Percentiles rank a stretch among this genome's conserved stretches.
These are phyloP conservation scores for Oxygymnocypris stewartii DNA, from an alignment of 2,113 vertebrate genomes.

Conservation along the genomic window DNA sequence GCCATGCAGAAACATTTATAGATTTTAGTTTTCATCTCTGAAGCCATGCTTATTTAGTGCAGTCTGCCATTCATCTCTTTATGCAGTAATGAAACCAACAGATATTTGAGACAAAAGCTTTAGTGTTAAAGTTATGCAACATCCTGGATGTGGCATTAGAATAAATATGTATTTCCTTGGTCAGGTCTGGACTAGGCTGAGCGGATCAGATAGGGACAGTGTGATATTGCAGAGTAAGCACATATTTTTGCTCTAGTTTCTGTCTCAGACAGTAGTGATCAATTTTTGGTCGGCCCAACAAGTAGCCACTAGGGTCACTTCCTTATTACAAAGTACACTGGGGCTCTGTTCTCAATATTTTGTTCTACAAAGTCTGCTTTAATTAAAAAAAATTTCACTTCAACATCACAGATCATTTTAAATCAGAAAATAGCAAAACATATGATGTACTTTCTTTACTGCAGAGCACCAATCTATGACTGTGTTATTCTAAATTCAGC, in stretches of 20 bases:
- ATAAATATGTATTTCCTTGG: background rate
- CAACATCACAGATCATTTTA: background rate
- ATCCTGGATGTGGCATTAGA: constrained; percentile 3
- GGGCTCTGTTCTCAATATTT: background rate
- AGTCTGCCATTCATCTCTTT: background rate
- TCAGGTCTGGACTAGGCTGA: background rate
- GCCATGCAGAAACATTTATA: constrained; percentile 21
- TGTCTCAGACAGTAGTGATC: background rate
- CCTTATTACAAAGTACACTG: constrained; percentile 39
- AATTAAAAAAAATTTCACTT: background rate
- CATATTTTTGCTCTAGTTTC: constrained; percentile 64
- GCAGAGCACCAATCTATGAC: background rate
- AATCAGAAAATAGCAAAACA: constrained; percentile 29
- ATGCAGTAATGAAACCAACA: background rate
- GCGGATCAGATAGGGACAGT: background rate
- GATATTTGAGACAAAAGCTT: constrained; percentile 4
- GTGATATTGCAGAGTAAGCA: constrained; percentile 61
- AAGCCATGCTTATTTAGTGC: background rate
- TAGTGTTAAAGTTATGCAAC: constrained; percentile 20
- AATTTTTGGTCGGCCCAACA: constrained; percentile 41
- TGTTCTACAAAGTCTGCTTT: background rate
- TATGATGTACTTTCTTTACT: background rate
- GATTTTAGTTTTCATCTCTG: background rate
- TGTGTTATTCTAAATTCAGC: background rate
- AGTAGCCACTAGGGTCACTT: constrained; percentile 51